Base-by-base conservation (phyloP, 2,888 invertebrate genomes). In the Andrena fulva region DNA sequence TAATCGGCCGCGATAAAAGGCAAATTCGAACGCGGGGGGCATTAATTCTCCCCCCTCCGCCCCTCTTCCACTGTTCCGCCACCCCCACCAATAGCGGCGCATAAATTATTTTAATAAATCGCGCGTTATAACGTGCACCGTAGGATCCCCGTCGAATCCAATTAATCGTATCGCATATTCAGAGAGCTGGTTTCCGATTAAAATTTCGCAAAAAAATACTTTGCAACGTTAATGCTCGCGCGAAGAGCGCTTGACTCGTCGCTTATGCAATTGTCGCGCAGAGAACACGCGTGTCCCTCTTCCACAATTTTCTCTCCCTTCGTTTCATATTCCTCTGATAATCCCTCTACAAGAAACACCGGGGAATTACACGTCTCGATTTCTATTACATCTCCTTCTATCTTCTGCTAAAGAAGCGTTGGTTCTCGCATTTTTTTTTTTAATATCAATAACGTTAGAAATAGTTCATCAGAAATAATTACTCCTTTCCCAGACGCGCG, bases 41-140 rank as follows among this genome's bases (percentile, higher is more conserved):
- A 68, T 78, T 78, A 75, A 78, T 75, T 78, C 78, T 78, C 75
- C 62, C 48, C 16, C 31, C 16, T 12, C 6, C 7, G n/a, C 59
- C 7, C 20, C 27, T 64, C 10, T 27, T 10, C 10, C 27, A 1
- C 24, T 24, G 56, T 10, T 24, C 16, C 72, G 10, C 29, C 63
- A 10, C 42, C 29, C 48, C 2, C 29, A 29, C 50, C 10, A 10
- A n/a, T 16, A 75, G 56, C 63, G 69, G 35, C 35, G 68, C 68
- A 76, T 67, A 64, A 79, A 76, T 79, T 74, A 79, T 79, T 79
- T 79, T 68, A 79, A 79, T 79, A 76, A 79, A 79, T 69, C 68
- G 74, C 67, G 69, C 67, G 77, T 63, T 69, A 76, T 69, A 69
- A 76, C 69, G 77, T 69, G 79, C 67, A 59, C 64, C 76, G 79